phyloP scores from a whole-genome alignment of 35 echinoderm and acorn worm genomes.

The Heliocidaris erythrogramma region DNA sequence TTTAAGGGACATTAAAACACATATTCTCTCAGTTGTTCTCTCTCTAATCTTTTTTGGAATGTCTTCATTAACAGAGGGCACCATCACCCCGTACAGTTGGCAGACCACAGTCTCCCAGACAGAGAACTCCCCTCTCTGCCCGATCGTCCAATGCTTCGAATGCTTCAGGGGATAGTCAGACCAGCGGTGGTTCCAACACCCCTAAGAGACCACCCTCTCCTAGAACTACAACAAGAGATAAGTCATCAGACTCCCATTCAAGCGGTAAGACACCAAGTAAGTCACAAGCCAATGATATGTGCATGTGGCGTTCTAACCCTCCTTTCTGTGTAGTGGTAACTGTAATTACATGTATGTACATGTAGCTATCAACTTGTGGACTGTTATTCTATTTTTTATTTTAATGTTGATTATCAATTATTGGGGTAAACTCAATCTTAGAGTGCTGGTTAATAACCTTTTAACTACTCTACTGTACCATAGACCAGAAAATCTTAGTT shows the following conservation, averaged over 20 bases:
- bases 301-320: conserved; percentile 1
- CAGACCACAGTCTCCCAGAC: conserved; percentile 21
- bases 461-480: too few species aligned
- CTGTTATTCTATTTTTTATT: too few species aligned
- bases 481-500: too few species aligned
- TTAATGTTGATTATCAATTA: too few species aligned
- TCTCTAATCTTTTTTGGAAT: background rate
- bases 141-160: conserved; percentile 32
- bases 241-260: conserved; percentile 35
- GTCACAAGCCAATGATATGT: background rate
- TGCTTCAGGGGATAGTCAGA: background rate
- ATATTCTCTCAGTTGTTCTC: background rate
- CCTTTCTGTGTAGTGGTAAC: background rate
- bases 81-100: conserved; percentile 36
- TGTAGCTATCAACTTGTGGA: too few species aligned
- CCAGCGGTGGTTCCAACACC: conserved; percentile 20
- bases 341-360: background rate
- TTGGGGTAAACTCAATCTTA: too few species aligned
- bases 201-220: conserved; percentile 19
- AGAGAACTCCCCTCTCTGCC: conserved; percentile 38
- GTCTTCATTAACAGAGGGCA: conserved; percentile 1
- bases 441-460: too few species aligned
- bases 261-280: conserved; percentile 44
- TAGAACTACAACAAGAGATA: background rate
- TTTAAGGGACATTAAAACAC: background rate